phyloP scores from a whole-genome alignment of 2,888 invertebrate genomes.

The Lutraria lutraria region DNA sequence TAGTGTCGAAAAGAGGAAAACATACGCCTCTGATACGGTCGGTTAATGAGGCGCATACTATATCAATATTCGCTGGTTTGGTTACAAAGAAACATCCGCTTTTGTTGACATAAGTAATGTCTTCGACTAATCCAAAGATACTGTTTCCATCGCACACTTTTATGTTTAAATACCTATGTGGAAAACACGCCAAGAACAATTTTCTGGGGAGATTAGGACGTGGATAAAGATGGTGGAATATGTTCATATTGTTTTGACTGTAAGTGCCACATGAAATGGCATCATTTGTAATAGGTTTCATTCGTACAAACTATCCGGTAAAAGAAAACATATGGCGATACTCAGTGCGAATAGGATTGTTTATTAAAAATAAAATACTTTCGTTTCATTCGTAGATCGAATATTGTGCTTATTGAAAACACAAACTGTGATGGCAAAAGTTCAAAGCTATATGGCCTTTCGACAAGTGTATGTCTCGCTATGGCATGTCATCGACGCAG shows the following conservation, averaged over 20 bases:
- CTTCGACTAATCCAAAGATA: conserved; percentile 42
- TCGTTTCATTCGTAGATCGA: not conserved
- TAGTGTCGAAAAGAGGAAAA: conserved; percentile 57
- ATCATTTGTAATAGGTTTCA: conserved; percentile 17
- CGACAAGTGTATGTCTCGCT: not conserved
- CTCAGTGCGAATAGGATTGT: not conserved
- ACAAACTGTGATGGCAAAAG: not conserved
- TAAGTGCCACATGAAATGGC: conserved; percentile 13
- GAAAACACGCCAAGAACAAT: conserved; percentile 38
- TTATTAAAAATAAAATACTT: not conserved
- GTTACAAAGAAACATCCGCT: conserved; percentile 57
- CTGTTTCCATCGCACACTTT: conserved; percentile 51
- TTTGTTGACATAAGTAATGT: conserved; percentile 59
- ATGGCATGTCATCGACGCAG: too few species aligned
- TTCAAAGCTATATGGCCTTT: not conserved
- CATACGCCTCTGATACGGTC: conserved; percentile 42
- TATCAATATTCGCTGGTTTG: conserved; percentile 56
- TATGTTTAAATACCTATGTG: conserved; percentile 32
- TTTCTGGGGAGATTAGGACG: conserved; percentile 30
- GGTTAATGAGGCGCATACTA: conserved; percentile 48
- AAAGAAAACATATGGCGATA: not conserved
- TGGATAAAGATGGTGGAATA: conserved; percentile 35
- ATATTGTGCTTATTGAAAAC: not conserved
- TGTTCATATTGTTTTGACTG: conserved; percentile 47
- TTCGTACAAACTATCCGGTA: not conserved